Base-by-base conservation (phyloP, 2,797 vertebrate genomes). In the Natrix natrix region DNA sequence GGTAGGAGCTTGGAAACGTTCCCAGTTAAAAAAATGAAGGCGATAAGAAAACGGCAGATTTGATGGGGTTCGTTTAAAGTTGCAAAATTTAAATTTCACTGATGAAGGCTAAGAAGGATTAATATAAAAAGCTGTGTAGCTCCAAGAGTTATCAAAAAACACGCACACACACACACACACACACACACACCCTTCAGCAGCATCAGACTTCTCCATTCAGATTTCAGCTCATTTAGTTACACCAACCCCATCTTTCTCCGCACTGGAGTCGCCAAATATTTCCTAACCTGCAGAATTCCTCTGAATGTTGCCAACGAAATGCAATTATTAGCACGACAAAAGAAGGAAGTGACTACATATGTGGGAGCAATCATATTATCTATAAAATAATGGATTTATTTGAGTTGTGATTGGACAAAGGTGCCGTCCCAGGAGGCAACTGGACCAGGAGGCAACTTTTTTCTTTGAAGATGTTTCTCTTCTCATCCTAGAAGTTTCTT, bases 1-100 rank as follows among this genome's bases (percentile, higher is more conserved):
- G 94, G 92, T 92, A 93, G 92, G 52, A 86, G 63, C 66, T 92
- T 94, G 92, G 93, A 94, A 43, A n/a, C 61, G 0, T 92, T 96
- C 95, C 92, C 92, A 93, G 93, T 61, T 61, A 28, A 22, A 60
- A 88, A 59, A 93, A 88, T 83, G 52, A 63, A 0, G 0, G 8
- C 94, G 32, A 95, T 28, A 95, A 32, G 20, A 94, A 66, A 94
- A 93, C 63, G 0, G 0, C 91, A 92, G 93, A 89, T 59, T 56
- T 91, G 69, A 89, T 48, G 92, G 94, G 74, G 87, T 28, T 95
- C 52, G 32, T 96, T 95, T 89, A 92, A 92, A 24, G n/a, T 87
- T 90, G 59, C 93, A 92, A 92, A 86, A 54, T 48, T 90, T 91
- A 92, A 78, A 93, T 92, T 94, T 91, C 92, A 91, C 11, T 11